A percentile compares a stretch with the other conserved stretches of the same genome.
These are phyloP conservation scores for Euura saliciscinereae DNA, from an alignment of 1,140 invertebrate genomes.

Conservation along the genomic window DNA sequence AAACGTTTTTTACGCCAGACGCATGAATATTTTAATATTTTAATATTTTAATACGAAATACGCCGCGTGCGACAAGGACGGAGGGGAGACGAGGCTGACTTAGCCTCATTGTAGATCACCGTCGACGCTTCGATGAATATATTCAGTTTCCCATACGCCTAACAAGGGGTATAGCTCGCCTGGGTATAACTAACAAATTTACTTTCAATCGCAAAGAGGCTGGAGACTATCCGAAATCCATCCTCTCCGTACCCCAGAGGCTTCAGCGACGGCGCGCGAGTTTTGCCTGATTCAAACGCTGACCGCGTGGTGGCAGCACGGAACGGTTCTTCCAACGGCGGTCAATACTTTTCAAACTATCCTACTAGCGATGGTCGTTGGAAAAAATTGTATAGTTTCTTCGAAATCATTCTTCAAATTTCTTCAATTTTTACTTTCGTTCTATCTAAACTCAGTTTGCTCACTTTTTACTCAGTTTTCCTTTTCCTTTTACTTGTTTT, in stretches of 20 bases:
- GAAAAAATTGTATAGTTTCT: background rate
- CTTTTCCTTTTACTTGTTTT: too few relatives aligned
- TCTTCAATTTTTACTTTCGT: too few relatives aligned
- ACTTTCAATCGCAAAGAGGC: constrained; percentile 8
- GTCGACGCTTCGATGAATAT: background rate
- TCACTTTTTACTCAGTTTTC: too few relatives aligned
- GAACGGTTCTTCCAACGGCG: constrained; percentile 21
- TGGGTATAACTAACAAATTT: too few relatives aligned
- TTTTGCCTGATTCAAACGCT: background rate
- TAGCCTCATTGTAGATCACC: constrained; percentile 1
- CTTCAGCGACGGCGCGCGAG: too few relatives aligned
- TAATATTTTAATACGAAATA: constrained; percentile 60
- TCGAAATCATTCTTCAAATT: too few relatives aligned
- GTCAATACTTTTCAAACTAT: constrained; percentile 10
- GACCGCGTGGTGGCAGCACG: constrained; percentile 42
- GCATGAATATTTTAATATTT: constrained; percentile 50
- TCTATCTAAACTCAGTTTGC: too few relatives aligned
- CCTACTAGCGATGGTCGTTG: too few relatives aligned
- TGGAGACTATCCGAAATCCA: too few relatives aligned
- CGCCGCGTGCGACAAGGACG: constrained; percentile 15
- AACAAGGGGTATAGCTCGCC: too few relatives aligned
- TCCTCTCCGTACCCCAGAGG: too few relatives aligned
- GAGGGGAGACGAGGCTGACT: background rate
- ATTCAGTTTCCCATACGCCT: too few relatives aligned
- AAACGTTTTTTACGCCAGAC: constrained; percentile 48